Percentiles rank a stretch among this genome's conserved stretches.
phyloP scores from a whole-genome alignment of 2,113 vertebrate species.

The Neolamprologus brichardi region DNA sequence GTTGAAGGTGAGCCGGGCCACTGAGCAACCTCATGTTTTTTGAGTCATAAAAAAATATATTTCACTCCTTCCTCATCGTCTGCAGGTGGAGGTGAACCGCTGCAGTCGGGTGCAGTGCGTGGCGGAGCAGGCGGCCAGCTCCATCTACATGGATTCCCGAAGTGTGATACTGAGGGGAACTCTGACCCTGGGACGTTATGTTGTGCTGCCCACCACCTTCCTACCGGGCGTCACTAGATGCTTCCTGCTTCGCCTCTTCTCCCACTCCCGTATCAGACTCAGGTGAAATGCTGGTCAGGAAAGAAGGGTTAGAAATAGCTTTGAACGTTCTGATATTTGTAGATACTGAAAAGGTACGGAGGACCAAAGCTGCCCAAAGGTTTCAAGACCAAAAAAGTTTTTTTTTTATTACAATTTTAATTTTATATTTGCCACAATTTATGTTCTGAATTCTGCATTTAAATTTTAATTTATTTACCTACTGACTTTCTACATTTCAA shows the following conservation, averaged over 20 bases:
- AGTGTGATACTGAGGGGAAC: slow-evolving; percentile 69
- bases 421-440: not conserved
- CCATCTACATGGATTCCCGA: slow-evolving; percentile 78
- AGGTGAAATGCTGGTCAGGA: slow-evolving; percentile 25
- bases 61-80: no score
- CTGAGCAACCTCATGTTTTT: accelerated
- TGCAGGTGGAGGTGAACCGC: slow-evolving; percentile 77
- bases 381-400: not conserved
- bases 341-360: not conserved
- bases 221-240: slow-evolving; percentile 61
- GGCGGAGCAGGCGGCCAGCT: slow-evolving; percentile 71
- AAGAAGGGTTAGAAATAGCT: not conserved
- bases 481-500: not conserved
- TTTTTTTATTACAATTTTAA: not conserved
- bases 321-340: not conserved
- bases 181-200: slow-evolving; percentile 65
- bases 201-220: slow-evolving; percentile 76
- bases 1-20: slow-evolving; percentile 61
- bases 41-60: accelerated
- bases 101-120: slow-evolving; percentile 68
- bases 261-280: slow-evolving; percentile 59
- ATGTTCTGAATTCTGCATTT: not conserved
- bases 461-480: not conserved
- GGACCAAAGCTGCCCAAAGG: not conserved
- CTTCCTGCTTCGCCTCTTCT: slow-evolving; percentile 75